Percentiles rank a stretch among this genome's conserved stretches.
phyloP scores from a whole-genome alignment of 1,140 invertebrate species.

The Apis mellifera region DNA sequence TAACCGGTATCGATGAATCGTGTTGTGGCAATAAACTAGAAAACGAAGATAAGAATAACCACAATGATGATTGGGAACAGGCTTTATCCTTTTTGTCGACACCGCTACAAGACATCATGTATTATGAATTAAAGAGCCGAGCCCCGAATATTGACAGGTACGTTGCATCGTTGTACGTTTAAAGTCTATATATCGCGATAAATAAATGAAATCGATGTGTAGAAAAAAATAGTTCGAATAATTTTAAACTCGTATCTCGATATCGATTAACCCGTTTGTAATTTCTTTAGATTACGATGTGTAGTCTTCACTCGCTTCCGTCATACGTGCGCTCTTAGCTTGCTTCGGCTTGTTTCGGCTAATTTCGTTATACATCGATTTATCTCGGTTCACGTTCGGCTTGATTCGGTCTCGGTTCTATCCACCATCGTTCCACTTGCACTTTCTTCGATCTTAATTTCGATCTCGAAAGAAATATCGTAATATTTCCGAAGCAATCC shows the following conservation, averaged over 20 bases:
- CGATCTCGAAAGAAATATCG: not conserved
- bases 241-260: not conserved
- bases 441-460: constrained; percentile 11
- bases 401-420: not conserved
- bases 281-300: not conserved
- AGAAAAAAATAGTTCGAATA: too few species aligned
- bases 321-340: not conserved
- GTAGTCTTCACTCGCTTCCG: not conserved
- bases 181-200: not conserved
- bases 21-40: constrained; percentile 1
- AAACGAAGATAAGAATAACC: constrained; percentile 49
- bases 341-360: not conserved
- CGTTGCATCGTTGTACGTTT: constrained; percentile 56
- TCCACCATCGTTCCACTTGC: not conserved
- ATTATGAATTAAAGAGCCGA: constrained; percentile 84
- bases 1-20: constrained; percentile 66
- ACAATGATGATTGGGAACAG: constrained; percentile 74
- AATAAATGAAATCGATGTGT: not conserved
- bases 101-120: constrained; percentile 85
- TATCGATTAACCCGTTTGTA: not conserved
- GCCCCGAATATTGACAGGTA: constrained; percentile 86
- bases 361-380: not conserved
- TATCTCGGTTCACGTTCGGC: not conserved
- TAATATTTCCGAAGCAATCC: not conserved
- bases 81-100: constrained; percentile 68